Percentiles rank a stretch among this genome's conserved stretches.
Evolutionary conservation across 2,797 vertebrate genomes (phyloP).

Genomic region (Phoebastria nigripes): DNA sequence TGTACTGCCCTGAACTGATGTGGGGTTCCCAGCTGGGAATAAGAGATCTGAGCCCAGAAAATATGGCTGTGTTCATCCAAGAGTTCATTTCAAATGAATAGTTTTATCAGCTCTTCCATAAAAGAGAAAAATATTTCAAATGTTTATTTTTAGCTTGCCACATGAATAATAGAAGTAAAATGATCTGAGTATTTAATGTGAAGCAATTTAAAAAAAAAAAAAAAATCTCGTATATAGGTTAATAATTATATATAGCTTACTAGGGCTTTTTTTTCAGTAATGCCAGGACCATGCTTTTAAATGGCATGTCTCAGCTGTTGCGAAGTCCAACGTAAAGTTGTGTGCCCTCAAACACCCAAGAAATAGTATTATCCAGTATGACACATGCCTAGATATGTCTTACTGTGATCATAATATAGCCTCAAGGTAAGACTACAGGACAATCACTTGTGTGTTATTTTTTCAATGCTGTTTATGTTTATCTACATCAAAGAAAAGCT

Average conservation of each 20-base stretch:
- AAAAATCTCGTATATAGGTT: neutral
- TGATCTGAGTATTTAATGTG: neutral
- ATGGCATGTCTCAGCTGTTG: slow-evolving; percentile 39
- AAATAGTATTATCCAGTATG: slow-evolving; percentile 65
- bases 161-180: neutral
- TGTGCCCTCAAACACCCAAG: slow-evolving; percentile 60
- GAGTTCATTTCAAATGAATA: neutral
- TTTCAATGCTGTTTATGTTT: slow-evolving; percentile 30
- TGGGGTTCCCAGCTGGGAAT: neutral
- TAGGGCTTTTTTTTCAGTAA: neutral
- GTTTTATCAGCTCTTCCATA: slow-evolving; percentile 1
- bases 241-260: neutral
- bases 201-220: neutral
- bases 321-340: slow-evolving; percentile 25
- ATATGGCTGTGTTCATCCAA: neutral
- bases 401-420: slow-evolving; percentile 63
- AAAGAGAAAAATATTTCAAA: slow-evolving; percentile 40
- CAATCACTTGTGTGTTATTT: slow-evolving; percentile 12
- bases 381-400: slow-evolving; percentile 69
- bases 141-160: slow-evolving; percentile 33
- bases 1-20: neutral
- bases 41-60: slow-evolving; percentile 3
- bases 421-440: slow-evolving; percentile 57
- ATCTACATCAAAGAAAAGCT: slow-evolving; percentile 14
- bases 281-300: neutral